phyloP scores from a whole-genome alignment of 1,140 invertebrate species.

The Lepidurus arcticus region DNA sequence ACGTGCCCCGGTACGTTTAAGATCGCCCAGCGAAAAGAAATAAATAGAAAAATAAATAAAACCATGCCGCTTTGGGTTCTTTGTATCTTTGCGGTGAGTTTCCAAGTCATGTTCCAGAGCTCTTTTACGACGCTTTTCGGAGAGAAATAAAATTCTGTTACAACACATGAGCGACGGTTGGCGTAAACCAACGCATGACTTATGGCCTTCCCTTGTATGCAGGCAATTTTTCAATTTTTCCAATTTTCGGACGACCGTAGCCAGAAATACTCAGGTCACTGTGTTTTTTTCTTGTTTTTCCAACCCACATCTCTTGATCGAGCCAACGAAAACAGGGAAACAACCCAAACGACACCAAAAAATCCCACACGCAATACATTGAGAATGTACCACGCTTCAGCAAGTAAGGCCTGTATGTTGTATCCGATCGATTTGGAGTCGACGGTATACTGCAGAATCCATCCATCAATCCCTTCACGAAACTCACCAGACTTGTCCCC shows the following conservation, averaged over 20 bases:
- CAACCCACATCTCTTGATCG: not conserved
- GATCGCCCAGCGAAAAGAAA: not conserved
- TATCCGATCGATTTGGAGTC: too few relatives aligned
- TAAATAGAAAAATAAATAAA: too few relatives aligned
- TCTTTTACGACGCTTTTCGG: slow-evolving; percentile 8
- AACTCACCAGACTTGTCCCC: slow-evolving; percentile 10
- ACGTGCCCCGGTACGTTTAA: not conserved
- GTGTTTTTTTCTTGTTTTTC: not conserved
- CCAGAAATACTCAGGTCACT: not conserved
- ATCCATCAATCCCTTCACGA: slow-evolving; percentile 9
- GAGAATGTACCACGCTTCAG: too few relatives aligned
- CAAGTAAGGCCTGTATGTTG: too few relatives aligned
- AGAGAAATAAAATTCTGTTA: not conserved
- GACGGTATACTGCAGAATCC: not conserved
- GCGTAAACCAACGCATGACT: slow-evolving; percentile 4
- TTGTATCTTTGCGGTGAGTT: not conserved
- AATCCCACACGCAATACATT: not conserved
- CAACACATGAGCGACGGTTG: not conserved
- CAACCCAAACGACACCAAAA: not conserved
- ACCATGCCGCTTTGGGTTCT: too few relatives aligned
- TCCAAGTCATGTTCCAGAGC: not conserved
- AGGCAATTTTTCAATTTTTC: not conserved
- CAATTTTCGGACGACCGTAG: not conserved
- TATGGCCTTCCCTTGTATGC: not conserved
- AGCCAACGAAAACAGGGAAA: not conserved